A percentile compares a stretch with the other conserved stretches of the same genome.
Evolutionary conservation across 2,797 vertebrate species (phyloP).

Genomic region (Acrossocheilus wenchowensis): DNA sequence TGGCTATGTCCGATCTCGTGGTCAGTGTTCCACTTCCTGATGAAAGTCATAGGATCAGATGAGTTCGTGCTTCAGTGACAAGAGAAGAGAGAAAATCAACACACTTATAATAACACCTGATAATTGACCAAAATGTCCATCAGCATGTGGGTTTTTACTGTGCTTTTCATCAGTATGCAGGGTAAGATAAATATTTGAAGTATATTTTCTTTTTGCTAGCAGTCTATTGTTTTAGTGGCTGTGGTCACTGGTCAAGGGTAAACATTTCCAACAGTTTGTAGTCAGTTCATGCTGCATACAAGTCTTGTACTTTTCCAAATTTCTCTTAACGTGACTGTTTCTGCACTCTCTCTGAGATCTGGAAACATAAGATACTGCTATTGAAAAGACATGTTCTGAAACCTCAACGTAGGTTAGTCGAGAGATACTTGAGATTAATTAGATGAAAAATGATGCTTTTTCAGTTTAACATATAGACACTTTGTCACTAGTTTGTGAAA

Average conservation of each 20-base stretch:
- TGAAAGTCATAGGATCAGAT: not conserved
- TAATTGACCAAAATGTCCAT: not conserved
- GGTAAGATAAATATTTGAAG: not conserved
- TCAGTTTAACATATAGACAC: too few species aligned
- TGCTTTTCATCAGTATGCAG: constrained; percentile 3
- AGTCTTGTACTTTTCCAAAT: too few species aligned
- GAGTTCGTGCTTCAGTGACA: not conserved
- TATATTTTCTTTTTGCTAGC: not conserved
- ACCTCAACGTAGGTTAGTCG: too few species aligned
- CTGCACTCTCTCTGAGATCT: too few species aligned
- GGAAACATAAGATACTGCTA: too few species aligned
- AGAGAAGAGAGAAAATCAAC: not conserved
- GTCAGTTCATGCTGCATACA: not conserved
- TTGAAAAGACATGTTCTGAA: too few species aligned
- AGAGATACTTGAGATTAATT: too few species aligned
- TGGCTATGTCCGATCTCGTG: not conserved
- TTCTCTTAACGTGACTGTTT: too few species aligned
- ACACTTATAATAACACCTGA: not conserved
- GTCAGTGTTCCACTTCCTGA: not conserved
- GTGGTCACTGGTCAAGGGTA: not conserved
- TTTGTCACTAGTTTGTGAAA: too few species aligned
- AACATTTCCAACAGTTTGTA: not conserved
- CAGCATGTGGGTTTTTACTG: not conserved
- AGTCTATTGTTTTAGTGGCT: not conserved
- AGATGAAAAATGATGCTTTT: too few species aligned